Conservation (phyloP, 2,113 vertebrate genomes). For the Piprites chloris region DNA sequence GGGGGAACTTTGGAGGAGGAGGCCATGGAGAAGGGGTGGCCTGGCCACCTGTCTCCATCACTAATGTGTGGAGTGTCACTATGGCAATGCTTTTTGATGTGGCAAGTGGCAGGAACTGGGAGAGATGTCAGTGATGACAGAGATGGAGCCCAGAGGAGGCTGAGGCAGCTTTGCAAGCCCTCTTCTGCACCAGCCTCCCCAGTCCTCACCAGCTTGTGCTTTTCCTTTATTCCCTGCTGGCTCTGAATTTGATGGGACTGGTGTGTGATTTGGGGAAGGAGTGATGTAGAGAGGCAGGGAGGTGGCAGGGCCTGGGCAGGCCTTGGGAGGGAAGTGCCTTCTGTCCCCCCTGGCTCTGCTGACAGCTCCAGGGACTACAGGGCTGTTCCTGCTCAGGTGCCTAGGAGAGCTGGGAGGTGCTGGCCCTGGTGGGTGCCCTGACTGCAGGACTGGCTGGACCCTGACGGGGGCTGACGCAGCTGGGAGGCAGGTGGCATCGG, state of each 20-base stretch:
- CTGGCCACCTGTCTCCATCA: slow-evolving; percentile 2
- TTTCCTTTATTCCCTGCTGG: not conserved
- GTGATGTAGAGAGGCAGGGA: not conserved
- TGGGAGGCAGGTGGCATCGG: not conserved
- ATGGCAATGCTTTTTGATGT: slow-evolving; percentile 71
- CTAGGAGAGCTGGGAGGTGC: fast-evolving
- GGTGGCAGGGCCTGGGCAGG: not conserved
- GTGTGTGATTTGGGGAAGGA: not conserved
- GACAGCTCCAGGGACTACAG: not conserved
- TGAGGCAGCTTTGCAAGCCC: slow-evolving; percentile 12
- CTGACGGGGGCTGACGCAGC: not conserved
- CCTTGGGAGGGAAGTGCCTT: not conserved
- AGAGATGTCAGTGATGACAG: not conserved
- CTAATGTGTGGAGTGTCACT: slow-evolving; percentile 58
- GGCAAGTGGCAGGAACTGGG: slow-evolving; percentile 51
- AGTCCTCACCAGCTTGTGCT: not conserved
- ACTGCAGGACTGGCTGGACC: not conserved
- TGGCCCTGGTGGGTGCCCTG: not conserved
- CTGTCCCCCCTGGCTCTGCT: not conserved
- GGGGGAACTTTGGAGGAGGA: not conserved
- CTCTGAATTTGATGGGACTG: not conserved
- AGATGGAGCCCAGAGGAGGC: slow-evolving; percentile 43
- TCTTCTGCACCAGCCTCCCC: not conserved
- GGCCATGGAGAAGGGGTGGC: not conserved
- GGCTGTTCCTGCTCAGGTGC: not conserved